Evolutionary conservation across 2,113 vertebrate genomes (phyloP), one percentile per base, ranked within the genome.

Genomic region (Hipposideros armiger): DNA sequence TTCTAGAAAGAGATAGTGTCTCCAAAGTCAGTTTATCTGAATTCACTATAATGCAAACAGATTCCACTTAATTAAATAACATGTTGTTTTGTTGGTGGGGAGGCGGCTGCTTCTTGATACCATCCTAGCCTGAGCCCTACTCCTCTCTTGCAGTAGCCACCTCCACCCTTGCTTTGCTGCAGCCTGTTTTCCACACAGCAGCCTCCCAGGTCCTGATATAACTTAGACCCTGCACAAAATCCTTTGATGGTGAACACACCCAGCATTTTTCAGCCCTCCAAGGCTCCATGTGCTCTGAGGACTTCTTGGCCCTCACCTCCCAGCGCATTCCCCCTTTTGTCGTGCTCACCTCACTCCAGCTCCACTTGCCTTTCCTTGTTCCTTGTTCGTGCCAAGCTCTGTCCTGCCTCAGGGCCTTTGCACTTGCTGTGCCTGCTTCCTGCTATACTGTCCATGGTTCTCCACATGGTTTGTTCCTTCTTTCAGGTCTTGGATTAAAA

Each of bases 321-420:
- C 14, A 40, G 32, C 2, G 20, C 58, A 20, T 6, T 22, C 17
- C 3, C 11, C 26, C 2, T 30, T 42, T 20, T 26, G 20, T 80
- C 66, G 4, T 9, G 14, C 36, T 6, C 30, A 19, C 17, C 4
- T 52, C 4, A 13, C 56, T 47, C 84, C 28, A 24, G 15, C 40
- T 60, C 0, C 13, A 19, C 15, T 19, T 62, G 47, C 22, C 7
- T 72, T 45, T 77, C 16, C 17, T 24, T 2, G 4, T 2, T n/a
- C 30, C 54, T n/a, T 7, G 7, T 28, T 40, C 28, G 40, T 60
- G 42, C 50, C 17, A 36, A 15, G 19, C 24, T 66, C 36, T 8
- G 2, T 26, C 62, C 70, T 78, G 24, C 70, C 70, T 20, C 54
- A 78, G 95, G 70, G 11, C 36, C 62, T 89, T 89, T 89, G 78